Conservation (phyloP, 2,888 invertebrate genomes). For the Diarsia mendica region DNA sequence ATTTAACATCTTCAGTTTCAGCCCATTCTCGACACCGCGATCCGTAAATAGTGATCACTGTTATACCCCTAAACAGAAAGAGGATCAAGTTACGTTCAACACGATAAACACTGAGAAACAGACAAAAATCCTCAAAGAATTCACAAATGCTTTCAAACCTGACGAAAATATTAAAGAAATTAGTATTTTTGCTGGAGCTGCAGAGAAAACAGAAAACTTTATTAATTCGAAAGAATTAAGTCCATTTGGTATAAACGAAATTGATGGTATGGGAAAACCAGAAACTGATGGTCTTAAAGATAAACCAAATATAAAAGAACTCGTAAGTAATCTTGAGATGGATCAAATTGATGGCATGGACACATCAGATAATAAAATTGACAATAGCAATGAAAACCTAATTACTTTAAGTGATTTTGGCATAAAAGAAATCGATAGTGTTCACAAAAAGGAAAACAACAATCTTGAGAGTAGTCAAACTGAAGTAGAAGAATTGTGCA, state of each 20-base stretch:
- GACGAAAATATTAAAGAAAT: slow-evolving; percentile 39
- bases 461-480: background rate
- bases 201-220: slow-evolving; percentile 7
- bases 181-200: slow-evolving; percentile 11
- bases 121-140: slow-evolving; percentile 42
- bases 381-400: slow-evolving; percentile 26
- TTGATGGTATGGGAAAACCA: slow-evolving; percentile 25
- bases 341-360: slow-evolving; percentile 33
- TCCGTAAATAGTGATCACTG: slow-evolving; percentile 73
- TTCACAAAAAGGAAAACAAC: slow-evolving; percentile 1
- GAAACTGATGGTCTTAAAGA: slow-evolving; percentile 20
- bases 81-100: slow-evolving; percentile 52
- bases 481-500: slow-evolving; percentile 28
- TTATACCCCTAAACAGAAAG: slow-evolving; percentile 72
- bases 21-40: slow-evolving; percentile 80
- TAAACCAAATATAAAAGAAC: slow-evolving; percentile 44
- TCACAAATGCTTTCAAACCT: slow-evolving; percentile 55
- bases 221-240: slow-evolving; percentile 33
- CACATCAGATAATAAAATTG: slow-evolving; percentile 13
- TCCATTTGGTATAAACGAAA: slow-evolving; percentile 10
- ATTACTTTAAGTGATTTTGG: slow-evolving; percentile 23
- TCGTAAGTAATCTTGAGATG: slow-evolving; percentile 32
- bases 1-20: slow-evolving; percentile 73
- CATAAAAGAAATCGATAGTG: slow-evolving; percentile 5
- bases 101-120: slow-evolving; percentile 50